Percentiles rank a stretch among this genome's conserved stretches.
Evolutionary conservation across 2,888 invertebrate genomes (phyloP).

Genomic region (Catocala nupta): DNA sequence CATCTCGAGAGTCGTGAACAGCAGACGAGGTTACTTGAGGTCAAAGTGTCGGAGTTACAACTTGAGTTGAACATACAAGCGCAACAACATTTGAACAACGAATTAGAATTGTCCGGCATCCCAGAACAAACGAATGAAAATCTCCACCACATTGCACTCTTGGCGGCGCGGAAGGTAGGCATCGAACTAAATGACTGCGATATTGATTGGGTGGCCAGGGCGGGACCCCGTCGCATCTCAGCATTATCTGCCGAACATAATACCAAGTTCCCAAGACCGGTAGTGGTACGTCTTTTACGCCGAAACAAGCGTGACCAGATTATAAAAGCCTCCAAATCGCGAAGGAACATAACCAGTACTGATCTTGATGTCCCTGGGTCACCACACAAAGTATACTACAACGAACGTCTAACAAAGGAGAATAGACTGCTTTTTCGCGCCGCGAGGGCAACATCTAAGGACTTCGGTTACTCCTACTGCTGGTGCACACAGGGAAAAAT

Average conservation of each 20-base stretch:
- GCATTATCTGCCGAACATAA: conserved; percentile 3
- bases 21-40: neutral
- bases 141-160: conserved; percentile 25
- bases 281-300: conserved; percentile 36
- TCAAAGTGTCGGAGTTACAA: conserved; percentile 15
- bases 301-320: conserved; percentile 34
- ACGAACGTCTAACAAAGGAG: conserved; percentile 38
- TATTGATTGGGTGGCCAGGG: conserved; percentile 33
- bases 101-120: conserved; percentile 37
- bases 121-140: conserved; percentile 32
- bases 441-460: conserved; percentile 18
- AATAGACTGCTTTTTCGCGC: conserved; percentile 42
- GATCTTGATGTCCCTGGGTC: conserved; percentile 24
- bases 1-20: neutral
- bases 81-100: conserved; percentile 29
- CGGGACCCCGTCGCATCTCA: conserved; percentile 18
- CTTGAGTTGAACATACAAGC: conserved; percentile 24
- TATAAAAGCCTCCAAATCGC: conserved; percentile 37
- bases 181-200: conserved; percentile 33
- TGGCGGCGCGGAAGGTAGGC: conserved; percentile 32
- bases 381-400: conserved; percentile 22
- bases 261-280: conserved; percentile 24
- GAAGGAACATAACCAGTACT: conserved; percentile 30
- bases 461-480: conserved; percentile 25
- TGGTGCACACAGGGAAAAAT: conserved; percentile 20